phyloP scores from a whole-genome alignment of 2,888 invertebrate genomes.

The Agapostemon virescens region DNA sequence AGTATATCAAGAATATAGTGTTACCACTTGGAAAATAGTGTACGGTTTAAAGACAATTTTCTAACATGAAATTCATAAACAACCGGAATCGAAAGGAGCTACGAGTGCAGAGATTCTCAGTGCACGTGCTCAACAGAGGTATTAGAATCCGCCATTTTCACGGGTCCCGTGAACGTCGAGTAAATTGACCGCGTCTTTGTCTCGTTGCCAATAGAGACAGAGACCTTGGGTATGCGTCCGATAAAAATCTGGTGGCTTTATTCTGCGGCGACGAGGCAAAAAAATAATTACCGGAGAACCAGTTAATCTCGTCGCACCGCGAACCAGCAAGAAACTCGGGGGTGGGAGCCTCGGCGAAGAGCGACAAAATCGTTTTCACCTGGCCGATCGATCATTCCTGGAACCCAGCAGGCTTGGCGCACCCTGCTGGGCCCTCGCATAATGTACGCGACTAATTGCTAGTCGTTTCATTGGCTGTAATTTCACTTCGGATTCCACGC shows the following conservation, averaged over 20 bases:
- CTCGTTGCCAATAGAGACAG: not conserved
- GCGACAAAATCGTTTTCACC: constrained; percentile 59
- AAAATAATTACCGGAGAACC: constrained; percentile 42
- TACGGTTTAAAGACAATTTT: too few relatives aligned
- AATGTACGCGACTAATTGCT: constrained; percentile 61
- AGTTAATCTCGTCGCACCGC: constrained; percentile 47
- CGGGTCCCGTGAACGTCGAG: too few relatives aligned
- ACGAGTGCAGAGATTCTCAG: too few relatives aligned
- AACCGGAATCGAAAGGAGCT: too few relatives aligned
- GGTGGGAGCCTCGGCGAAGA: constrained; percentile 7
- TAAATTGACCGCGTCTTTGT: not conserved
- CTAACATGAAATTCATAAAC: too few relatives aligned
- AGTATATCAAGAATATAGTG: too few relatives aligned
- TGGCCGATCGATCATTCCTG: constrained; percentile 60
- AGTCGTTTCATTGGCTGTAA: constrained; percentile 54
- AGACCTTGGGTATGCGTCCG: not conserved
- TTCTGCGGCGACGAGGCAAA: constrained; percentile 30
- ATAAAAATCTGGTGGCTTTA: constrained; percentile 50
- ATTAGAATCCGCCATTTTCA: too few relatives aligned
- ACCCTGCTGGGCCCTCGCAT: constrained; percentile 49
- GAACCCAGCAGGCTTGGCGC: constrained; percentile 36
- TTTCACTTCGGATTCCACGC: constrained; percentile 53
- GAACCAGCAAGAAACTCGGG: constrained; percentile 1
- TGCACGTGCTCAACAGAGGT: too few relatives aligned
- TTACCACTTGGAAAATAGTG: too few relatives aligned